Percentiles rank a stretch among this genome's conserved stretches.
These are phyloP conservation scores for Mythimna ferrago DNA, from an alignment of 2,888 invertebrate species.

Conservation along the genomic window DNA sequence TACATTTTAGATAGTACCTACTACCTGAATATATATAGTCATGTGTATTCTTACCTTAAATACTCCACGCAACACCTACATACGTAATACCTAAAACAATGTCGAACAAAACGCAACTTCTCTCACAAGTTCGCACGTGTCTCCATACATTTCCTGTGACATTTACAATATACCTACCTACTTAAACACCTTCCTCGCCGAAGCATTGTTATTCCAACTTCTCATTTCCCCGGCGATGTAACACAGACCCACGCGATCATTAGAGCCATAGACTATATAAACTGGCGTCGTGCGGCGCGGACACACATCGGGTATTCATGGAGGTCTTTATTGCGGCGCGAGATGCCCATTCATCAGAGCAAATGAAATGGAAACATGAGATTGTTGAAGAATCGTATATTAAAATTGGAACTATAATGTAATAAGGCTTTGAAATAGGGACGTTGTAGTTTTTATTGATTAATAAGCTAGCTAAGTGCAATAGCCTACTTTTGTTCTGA, in stretches of 20 bases:
- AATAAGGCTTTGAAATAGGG: no score
- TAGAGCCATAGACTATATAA: slow-evolving; percentile 9
- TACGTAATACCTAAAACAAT: no score
- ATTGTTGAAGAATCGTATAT: slow-evolving; percentile 24
- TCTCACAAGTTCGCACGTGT: background rate
- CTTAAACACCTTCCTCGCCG: background rate
- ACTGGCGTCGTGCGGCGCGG: slow-evolving; percentile 17
- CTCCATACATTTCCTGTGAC: slow-evolving; percentile 12
- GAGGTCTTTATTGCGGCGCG: slow-evolving; percentile 58
- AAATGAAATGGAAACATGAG: slow-evolving; percentile 47
- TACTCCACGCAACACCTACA: no score
- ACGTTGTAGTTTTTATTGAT: no score
- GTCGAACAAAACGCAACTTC: no score
- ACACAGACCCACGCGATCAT: slow-evolving; percentile 15
- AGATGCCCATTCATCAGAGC: slow-evolving; percentile 48
- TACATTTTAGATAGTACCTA: no score
- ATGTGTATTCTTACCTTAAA: no score
- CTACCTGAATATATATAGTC: no score
- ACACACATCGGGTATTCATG: slow-evolving; percentile 68
- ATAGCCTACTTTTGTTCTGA: no score
- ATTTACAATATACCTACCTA: slow-evolving; percentile 11
- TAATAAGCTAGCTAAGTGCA: no score
- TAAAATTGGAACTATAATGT: slow-evolving; percentile 8
- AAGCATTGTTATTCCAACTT: slow-evolving; percentile 21
- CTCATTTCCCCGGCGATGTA: slow-evolving; percentile 43